Percentiles rank a stretch among this genome's conserved stretches.
Conservation (phyloP, 2,888 invertebrate genomes). For the Ochropleura leucogaster region DNA sequence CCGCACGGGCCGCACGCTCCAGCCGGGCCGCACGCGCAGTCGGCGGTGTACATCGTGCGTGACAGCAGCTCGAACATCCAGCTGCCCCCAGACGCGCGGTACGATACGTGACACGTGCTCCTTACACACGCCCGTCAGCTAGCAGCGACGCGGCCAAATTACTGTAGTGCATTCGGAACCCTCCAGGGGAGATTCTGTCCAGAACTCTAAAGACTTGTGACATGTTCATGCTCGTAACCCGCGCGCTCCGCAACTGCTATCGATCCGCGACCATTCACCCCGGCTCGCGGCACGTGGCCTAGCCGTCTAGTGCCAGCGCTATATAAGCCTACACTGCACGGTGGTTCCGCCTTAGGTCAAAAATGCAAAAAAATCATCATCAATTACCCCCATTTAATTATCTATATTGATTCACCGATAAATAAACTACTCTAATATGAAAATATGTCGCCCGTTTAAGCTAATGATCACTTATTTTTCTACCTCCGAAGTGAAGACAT, state of each 20-base stretch:
- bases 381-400: no score
- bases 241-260: background rate
- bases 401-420: no score
- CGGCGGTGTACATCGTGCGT: background rate
- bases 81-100: background rate
- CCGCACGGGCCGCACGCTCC: slow-evolving; percentile 18
- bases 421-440: no score
- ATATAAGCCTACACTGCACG: background rate
- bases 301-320: background rate
- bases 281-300: background rate
- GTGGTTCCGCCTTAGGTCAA: no score
- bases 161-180: background rate
- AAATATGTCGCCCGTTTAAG: no score
- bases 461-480: no score
- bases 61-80: background rate
- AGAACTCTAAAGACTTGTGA: background rate
- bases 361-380: no score
- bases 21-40: background rate
- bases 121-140: background rate
- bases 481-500: no score
- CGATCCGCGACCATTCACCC: slow-evolving; percentile 1
- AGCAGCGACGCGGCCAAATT: background rate
- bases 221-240: background rate
- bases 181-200: background rate
- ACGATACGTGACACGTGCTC: background rate